These are phyloP conservation scores for Mamestra brassicae DNA, from an alignment of 2,888 invertebrate genomes.

Conservation along the genomic window DNA sequence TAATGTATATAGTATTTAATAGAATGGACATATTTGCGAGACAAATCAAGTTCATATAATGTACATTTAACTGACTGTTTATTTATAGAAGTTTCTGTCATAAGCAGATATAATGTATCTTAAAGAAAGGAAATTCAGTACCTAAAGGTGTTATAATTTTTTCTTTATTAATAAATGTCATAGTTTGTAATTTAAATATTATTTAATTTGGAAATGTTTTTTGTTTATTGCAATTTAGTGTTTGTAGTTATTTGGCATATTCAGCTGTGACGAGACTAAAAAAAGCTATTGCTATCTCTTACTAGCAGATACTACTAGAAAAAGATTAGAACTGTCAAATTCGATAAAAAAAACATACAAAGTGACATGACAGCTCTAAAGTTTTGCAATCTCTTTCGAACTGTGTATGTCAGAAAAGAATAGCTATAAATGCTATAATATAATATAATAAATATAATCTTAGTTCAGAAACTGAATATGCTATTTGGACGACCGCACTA, in stretches of 20 bases:
- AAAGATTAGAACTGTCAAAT: neutral
- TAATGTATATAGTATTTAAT: slow-evolving; percentile 29
- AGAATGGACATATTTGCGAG: slow-evolving; percentile 21
- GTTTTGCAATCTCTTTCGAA: neutral
- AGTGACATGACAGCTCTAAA: neutral
- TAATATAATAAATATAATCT: too few species aligned
- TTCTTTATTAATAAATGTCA: slow-evolving; percentile 20
- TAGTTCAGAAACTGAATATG: neutral
- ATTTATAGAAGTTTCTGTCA: neutral
- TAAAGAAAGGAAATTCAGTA: slow-evolving; percentile 30
- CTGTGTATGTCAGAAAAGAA: neutral
- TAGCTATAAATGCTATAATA: too few species aligned
- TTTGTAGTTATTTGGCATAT: neutral
- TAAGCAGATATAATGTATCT: neutral
- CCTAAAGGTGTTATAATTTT: slow-evolving; percentile 1
- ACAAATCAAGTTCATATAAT: slow-evolving; percentile 14
- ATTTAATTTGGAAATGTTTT: slow-evolving; percentile 25
- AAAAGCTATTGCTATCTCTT: slow-evolving; percentile 21
- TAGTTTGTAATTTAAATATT: slow-evolving; percentile 41
- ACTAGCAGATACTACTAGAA: neutral
- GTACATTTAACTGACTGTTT: slow-evolving; percentile 42
- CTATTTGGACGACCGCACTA: neutral
- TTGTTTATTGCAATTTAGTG: slow-evolving; percentile 18
- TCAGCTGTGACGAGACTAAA: neutral
- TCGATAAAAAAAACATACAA: neutral